Conservation (phyloP, 2,888 invertebrate species). For the Alloscopus bannaensis region DNA sequence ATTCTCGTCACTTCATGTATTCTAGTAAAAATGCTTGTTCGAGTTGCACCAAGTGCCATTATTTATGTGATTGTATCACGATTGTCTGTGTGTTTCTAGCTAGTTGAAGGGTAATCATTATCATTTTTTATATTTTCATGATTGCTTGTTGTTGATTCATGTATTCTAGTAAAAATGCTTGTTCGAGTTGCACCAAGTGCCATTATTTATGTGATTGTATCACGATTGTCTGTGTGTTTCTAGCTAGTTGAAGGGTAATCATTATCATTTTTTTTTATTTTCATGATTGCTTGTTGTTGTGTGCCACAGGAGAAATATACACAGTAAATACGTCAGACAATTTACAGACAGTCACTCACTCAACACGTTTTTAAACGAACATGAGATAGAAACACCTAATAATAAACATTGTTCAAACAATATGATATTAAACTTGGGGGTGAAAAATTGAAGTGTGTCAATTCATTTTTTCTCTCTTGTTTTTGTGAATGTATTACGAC, state of each 20-base stretch:
- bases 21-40: no score
- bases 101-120: constrained; percentile 42
- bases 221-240: neutral
- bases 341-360: constrained; percentile 2
- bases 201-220: constrained; percentile 6
- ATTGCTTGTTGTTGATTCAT: neutral
- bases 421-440: no score
- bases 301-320: neutral
- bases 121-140: constrained; percentile 17
- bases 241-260: constrained; percentile 42
- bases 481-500: constrained; percentile 23
- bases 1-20: neutral
- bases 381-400: neutral
- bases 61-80: neutral
- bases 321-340: neutral
- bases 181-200: neutral
- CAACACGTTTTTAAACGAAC: neutral
- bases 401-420: no score
- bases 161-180: neutral
- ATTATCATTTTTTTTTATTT: constrained; percentile 17
- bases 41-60: constrained; percentile 5
- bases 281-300: no score
- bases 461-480: constrained; percentile 32
- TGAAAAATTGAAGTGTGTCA: constrained; percentile 50
- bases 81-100: neutral